A percentile compares a stretch with the other conserved stretches of the same genome.
These are phyloP conservation scores for Pseudanteris insignis DNA, from an alignment of 2,888 invertebrate genomes.

Conservation along the genomic window DNA sequence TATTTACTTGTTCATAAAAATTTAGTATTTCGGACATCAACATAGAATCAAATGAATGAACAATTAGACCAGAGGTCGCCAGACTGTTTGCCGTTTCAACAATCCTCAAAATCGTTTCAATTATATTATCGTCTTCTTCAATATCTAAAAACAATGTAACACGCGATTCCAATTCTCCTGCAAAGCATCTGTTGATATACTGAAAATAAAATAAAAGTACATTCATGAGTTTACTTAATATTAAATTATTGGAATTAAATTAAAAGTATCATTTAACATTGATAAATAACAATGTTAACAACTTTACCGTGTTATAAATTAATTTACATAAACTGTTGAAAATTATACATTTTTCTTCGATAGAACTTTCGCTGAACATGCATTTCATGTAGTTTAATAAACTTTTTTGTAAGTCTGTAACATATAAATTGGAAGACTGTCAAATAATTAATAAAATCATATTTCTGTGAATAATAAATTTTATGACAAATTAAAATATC, in stretches of 20 bases:
- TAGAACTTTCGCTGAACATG: slow-evolving; percentile 56
- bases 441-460: slow-evolving; percentile 10
- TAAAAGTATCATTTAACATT: neutral
- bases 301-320: slow-evolving; percentile 18
- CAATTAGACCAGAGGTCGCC: slow-evolving; percentile 53
- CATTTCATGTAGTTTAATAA: slow-evolving; percentile 53
- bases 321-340: slow-evolving; percentile 19
- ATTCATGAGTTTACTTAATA: no score
- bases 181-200: slow-evolving; percentile 12
- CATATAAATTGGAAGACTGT: no score
- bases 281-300: neutral
- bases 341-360: slow-evolving; percentile 34
- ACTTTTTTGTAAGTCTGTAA: neutral
- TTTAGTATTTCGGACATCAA: slow-evolving; percentile 42
- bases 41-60: slow-evolving; percentile 44
- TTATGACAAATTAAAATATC: neutral
- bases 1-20: slow-evolving; percentile 59
- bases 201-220: slow-evolving; percentile 7
- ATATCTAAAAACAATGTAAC: slow-evolving; percentile 53
- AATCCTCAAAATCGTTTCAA: slow-evolving; percentile 49
- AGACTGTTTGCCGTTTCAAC: slow-evolving; percentile 48
- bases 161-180: neutral
- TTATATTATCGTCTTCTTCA: slow-evolving; percentile 46
- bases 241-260: no score
- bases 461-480: neutral